phyloP scores from a whole-genome alignment of 1,140 invertebrate genomes.

The Ditylenchus dipsaci region DNA sequence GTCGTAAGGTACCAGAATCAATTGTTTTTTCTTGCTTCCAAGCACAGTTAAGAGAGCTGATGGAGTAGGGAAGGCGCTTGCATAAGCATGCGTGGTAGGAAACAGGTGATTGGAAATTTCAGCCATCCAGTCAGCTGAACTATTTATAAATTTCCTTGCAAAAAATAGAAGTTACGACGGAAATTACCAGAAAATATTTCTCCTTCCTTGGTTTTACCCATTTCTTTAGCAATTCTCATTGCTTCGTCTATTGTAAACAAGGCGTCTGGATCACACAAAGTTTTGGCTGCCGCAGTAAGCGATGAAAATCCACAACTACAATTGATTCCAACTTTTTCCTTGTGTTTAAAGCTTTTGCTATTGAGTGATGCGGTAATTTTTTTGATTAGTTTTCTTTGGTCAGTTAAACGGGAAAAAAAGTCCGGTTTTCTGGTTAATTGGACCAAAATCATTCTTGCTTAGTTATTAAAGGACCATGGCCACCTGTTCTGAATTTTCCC shows the following conservation, averaged over 20 bases:
- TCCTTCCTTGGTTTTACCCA: slow-evolving; percentile 19
- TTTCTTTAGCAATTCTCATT: slow-evolving; percentile 10
- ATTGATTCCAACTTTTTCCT: not conserved
- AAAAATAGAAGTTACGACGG: too few species aligned
- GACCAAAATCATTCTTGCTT: too few species aligned
- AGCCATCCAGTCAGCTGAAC: slow-evolving; percentile 36
- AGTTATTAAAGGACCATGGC: too few species aligned
- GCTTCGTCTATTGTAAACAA: slow-evolving; percentile 13
- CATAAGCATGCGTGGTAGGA: not conserved
- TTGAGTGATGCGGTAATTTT: too few species aligned
- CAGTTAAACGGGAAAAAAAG: too few species aligned
- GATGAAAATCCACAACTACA: slow-evolving; percentile 2
- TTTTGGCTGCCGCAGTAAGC: not conserved
- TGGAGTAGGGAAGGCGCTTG: slow-evolving; percentile 11
- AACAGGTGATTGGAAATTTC: slow-evolving; percentile 25
- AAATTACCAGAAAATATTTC: slow-evolving; percentile 30
- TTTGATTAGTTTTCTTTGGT: too few species aligned
- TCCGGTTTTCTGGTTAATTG: too few species aligned
- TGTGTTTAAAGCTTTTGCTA: not conserved
- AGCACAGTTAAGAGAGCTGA: slow-evolving; percentile 5
- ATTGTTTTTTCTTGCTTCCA: not conserved
- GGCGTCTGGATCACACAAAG: not conserved
- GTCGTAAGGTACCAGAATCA: slow-evolving; percentile 40
- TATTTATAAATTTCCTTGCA: not conserved
- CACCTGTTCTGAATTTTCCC: too few species aligned